Evolutionary conservation across 2,797 vertebrate species (phyloP).

Genomic region (Typhlichthys eigenmanni): DNA sequence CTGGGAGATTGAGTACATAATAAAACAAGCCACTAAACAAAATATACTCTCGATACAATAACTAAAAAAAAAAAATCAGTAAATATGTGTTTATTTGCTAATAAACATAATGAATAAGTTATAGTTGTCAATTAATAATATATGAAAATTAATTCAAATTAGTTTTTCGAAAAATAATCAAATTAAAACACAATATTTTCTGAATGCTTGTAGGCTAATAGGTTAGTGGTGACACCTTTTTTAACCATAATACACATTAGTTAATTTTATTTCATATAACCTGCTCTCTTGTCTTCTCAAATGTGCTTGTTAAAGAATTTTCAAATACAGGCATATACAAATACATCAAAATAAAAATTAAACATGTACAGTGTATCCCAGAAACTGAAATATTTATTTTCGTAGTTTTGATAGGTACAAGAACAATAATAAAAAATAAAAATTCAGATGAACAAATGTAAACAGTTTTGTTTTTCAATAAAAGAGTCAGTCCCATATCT

Average conservation of each 20-base stretch:
- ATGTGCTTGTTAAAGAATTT: too few species aligned
- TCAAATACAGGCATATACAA: conserved; percentile 5
- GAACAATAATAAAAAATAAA: conserved; percentile 46
- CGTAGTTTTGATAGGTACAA: conserved; percentile 34
- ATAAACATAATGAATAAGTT: not conserved
- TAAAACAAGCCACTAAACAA: not conserved
- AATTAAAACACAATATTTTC: too few species aligned
- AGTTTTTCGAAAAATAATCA: too few species aligned
- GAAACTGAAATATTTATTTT: conserved; percentile 50
- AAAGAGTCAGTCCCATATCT: conserved; percentile 46
- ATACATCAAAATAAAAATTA: not conserved
- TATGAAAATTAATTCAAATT: too few species aligned
- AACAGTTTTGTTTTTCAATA: conserved; percentile 52
- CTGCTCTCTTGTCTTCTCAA: too few species aligned
- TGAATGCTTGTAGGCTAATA: too few species aligned
- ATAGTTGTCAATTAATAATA: too few species aligned
- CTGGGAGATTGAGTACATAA: conserved; percentile 54
- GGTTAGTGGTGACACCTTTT: too few species aligned
- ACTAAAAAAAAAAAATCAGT: conserved; percentile 33
- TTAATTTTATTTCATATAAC: too few species aligned
- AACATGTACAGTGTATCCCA: conserved; percentile 33
- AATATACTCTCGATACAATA: not conserved
- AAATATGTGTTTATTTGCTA: conserved; percentile 36
- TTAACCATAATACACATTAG: too few species aligned
- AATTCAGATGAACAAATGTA: conserved; percentile 70